Conservation (phyloP, 2,113 vertebrate species). For the Prinia subflava region DNA sequence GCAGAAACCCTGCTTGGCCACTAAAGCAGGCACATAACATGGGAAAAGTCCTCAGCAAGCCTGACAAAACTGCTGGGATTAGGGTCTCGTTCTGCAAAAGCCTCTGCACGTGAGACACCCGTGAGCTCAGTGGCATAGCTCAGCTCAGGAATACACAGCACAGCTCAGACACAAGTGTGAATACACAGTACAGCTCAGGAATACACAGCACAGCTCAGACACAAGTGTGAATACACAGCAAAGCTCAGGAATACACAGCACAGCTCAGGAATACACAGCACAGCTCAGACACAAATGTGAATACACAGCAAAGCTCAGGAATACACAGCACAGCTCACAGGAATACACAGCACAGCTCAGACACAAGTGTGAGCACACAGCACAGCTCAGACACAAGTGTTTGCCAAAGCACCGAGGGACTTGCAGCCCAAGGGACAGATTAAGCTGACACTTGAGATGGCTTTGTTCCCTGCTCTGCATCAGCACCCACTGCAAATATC, state of each 20-base stretch:
- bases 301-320: no score
- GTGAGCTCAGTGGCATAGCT: neutral
- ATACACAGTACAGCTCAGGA: no score
- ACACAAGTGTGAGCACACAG: neutral
- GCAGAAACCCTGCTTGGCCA: neutral
- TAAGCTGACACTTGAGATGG: neutral
- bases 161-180: no score
- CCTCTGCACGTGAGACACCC: neutral
- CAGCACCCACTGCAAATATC: neutral
- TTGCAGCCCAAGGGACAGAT: neutral
- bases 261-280: neutral
- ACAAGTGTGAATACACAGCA: neutral
- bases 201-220: fast-evolving
- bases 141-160: no score
- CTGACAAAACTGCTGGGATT: neutral
- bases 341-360: fast-evolving
- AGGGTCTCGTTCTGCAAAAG: neutral
- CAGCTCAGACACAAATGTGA: neutral
- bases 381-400: neutral
- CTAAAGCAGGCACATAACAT: neutral
- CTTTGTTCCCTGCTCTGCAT: neutral
- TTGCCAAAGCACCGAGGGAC: fast-evolving
- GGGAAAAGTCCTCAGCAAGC: neutral
- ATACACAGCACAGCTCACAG: no score
- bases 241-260: neutral